These are phyloP conservation scores for Hyperoplus immaculatus DNA, from an alignment of 2,797 vertebrate species.

Conservation along the genomic window DNA sequence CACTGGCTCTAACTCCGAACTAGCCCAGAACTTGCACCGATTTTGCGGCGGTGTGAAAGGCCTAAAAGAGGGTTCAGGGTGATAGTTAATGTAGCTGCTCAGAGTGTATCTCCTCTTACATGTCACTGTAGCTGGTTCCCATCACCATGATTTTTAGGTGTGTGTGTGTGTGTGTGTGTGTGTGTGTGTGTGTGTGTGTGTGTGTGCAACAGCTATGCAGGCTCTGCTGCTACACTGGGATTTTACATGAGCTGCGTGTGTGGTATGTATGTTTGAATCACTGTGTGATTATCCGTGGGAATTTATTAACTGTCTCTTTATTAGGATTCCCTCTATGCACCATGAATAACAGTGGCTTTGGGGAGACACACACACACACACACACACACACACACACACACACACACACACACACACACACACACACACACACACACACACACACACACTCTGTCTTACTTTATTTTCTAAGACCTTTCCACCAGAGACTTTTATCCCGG, in stretches of 20 bases:
- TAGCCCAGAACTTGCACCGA: too few relatives aligned
- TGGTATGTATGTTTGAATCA: neutral
- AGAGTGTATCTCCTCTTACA: neutral
- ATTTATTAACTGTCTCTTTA: slow-evolving; percentile 5
- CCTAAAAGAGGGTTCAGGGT: neutral
- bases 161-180: neutral
- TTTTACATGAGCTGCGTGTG: neutral
- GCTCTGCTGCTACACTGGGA: too few relatives aligned
- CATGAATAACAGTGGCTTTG: slow-evolving; percentile 3
- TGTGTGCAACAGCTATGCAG: neutral
- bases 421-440: too few relatives aligned
- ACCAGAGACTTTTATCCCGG: too few relatives aligned
- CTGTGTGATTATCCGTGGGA: neutral
- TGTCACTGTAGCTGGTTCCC: neutral
- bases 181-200: too few relatives aligned
- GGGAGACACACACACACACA: neutral
- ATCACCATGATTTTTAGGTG: neutral
- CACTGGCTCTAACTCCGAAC: too few relatives aligned
- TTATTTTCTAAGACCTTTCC: neutral
- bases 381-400: too few relatives aligned
- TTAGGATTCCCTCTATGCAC: neutral
- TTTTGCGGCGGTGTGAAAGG: too few relatives aligned
- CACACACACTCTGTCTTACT: neutral
- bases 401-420: too few relatives aligned
- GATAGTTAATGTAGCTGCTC: neutral